phyloP scores from a whole-genome alignment of 2,113 vertebrate species.

The Orthonyx spaldingii region DNA sequence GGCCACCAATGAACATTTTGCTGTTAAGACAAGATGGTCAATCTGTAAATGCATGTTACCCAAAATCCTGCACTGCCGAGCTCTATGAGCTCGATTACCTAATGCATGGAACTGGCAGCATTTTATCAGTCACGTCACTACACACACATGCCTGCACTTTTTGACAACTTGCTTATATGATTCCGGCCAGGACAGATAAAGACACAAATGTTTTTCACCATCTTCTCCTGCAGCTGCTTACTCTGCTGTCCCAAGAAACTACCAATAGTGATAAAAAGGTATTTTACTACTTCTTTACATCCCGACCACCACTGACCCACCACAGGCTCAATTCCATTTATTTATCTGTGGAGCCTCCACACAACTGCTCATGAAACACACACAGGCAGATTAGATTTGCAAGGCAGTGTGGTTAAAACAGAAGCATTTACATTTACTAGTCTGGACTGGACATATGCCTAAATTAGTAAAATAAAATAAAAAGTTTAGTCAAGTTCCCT shows the following conservation, averaged over 20 bases:
- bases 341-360: background rate
- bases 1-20: constrained; percentile 98
- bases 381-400: background rate
- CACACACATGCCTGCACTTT: background rate
- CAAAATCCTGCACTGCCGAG: background rate
- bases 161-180: background rate
- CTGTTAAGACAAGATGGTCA: constrained; percentile 74
- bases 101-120: background rate
- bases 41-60: background rate
- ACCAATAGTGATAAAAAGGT: background rate
- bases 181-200: background rate
- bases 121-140: background rate
- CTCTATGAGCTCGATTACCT: background rate
- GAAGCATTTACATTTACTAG: background rate
- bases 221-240: background rate
- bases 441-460: background rate
- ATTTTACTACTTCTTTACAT: background rate
- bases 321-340: background rate
- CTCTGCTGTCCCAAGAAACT: background rate
- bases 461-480: background rate
- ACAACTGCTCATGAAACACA: background rate
- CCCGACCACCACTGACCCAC: background rate
- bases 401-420: background rate
- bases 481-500: background rate
- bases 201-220: background rate